These are phyloP conservation scores for Urophycis tenuis DNA, from an alignment of 2,797 vertebrate genomes.

Conservation along the genomic window DNA sequence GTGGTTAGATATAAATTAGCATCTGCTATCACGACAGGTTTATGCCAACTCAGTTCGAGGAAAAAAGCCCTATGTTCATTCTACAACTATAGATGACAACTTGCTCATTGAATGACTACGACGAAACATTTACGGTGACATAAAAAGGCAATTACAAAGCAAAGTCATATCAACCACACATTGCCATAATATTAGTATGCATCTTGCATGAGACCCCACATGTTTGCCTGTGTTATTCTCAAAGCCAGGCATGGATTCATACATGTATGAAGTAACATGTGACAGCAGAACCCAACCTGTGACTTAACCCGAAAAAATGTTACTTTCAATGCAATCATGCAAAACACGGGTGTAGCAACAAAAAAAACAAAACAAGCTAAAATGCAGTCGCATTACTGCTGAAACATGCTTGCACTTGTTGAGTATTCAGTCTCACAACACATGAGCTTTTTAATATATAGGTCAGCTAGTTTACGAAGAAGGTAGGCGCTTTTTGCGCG, in stretches of 20 bases:
- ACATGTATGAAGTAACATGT: background rate
- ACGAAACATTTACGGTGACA: background rate
- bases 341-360: constrained; percentile 16
- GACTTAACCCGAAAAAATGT: constrained; percentile 23
- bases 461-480: constrained; percentile 17
- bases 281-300: background rate
- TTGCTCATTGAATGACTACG: background rate
- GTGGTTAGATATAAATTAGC: constrained; percentile 40
- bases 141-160: background rate
- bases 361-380: constrained; percentile 6
- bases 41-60: constrained; percentile 6
- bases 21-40: background rate
- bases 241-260: background rate
- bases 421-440: constrained; percentile 46
- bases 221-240: background rate
- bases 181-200: constrained; percentile 5
- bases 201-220: background rate
- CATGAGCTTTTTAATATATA: constrained; percentile 19
- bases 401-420: constrained; percentile 64
- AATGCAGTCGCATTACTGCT: constrained; percentile 27
- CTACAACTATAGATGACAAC: background rate
- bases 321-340: constrained; percentile 36
- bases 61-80: background rate
- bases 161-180: background rate
- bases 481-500: constrained; percentile 26